These are phyloP conservation scores for Osmerus eperlanus DNA, from an alignment of 2,113 vertebrate genomes.

Conservation along the genomic window DNA sequence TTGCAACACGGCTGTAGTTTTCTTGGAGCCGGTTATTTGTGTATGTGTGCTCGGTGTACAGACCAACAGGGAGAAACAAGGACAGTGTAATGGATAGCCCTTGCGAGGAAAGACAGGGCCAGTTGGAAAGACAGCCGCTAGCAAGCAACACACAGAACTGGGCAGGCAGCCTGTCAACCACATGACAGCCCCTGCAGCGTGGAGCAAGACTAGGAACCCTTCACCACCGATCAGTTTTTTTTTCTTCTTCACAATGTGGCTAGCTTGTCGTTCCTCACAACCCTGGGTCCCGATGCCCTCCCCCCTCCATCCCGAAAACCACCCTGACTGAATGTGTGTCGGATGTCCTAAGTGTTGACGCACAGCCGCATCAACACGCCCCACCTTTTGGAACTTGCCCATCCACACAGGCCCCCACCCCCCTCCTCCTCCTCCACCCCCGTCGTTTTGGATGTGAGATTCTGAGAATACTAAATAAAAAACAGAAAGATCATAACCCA, in stretches of 20 bases:
- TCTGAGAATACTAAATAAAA: no score
- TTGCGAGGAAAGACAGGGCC: constrained; percentile 37
- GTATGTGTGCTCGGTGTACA: constrained; percentile 31
- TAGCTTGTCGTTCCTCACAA: constrained; percentile 30
- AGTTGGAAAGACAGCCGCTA: not conserved
- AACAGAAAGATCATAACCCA: not conserved
- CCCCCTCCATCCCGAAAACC: constrained; percentile 4
- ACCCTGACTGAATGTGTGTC: constrained; percentile 28
- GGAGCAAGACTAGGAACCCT: constrained; percentile 13
- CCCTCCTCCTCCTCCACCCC: constrained; percentile 3
- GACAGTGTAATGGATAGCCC: constrained; percentile 56
- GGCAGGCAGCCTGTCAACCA: constrained; percentile 37
- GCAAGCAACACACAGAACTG: constrained; percentile 21
- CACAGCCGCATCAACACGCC: constrained; percentile 23
- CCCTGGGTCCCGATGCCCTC: not conserved
- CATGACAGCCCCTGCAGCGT: constrained; percentile 37
- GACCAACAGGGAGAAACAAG: constrained; percentile 28
- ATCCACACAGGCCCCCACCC: not conserved
- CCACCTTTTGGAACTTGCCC: constrained; percentile 7
- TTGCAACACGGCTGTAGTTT: constrained; percentile 32
- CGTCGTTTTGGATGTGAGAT: not conserved
- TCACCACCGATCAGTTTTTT: not conserved
- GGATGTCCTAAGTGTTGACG: constrained; percentile 35
- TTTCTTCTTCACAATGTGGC: not conserved
- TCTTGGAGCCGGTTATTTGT: constrained; percentile 39